Evolutionary conservation across 2,113 vertebrate species (phyloP).

Genomic region (Poeciliopsis turrubarensis): DNA sequence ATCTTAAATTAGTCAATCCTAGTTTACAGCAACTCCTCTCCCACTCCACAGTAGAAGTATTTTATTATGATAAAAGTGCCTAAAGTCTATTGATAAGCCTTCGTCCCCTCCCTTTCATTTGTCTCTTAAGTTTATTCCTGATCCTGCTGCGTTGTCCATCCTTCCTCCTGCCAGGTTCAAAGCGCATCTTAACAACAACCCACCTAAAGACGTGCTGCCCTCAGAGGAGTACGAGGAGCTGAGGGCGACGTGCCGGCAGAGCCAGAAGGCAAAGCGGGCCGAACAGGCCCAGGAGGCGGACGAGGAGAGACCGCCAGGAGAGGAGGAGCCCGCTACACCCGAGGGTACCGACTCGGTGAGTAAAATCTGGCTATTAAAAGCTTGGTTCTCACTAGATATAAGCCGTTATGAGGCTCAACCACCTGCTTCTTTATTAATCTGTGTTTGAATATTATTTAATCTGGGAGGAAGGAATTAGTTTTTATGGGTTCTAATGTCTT

Average conservation of each 20-base stretch:
- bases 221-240: constrained; percentile 81
- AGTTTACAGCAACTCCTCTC: not conserved
- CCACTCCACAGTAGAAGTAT: not conserved
- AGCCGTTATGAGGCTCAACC: not conserved
- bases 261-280: constrained; percentile 70
- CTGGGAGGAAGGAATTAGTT: not conserved
- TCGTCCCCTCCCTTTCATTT: not conserved
- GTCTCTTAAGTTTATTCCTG: not conserved
- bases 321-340: constrained; percentile 73
- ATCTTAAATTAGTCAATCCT: not conserved
- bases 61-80: not conserved
- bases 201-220: constrained; percentile 77
- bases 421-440: not conserved
- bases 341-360: constrained; percentile 73
- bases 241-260: constrained; percentile 72
- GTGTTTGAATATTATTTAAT: not conserved
- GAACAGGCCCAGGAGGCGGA: constrained; percentile 75
- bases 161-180: constrained; percentile 77
- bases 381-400: not conserved
- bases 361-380: not conserved
- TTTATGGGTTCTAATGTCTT: too few relatives aligned
- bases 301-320: constrained; percentile 80
- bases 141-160: not conserved
- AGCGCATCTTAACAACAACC: constrained; percentile 74
- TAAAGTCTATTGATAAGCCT: not conserved